Evolutionary conservation across 2,113 vertebrate genomes (phyloP).

Genomic region (Dendropsophus ebraccatus): DNA sequence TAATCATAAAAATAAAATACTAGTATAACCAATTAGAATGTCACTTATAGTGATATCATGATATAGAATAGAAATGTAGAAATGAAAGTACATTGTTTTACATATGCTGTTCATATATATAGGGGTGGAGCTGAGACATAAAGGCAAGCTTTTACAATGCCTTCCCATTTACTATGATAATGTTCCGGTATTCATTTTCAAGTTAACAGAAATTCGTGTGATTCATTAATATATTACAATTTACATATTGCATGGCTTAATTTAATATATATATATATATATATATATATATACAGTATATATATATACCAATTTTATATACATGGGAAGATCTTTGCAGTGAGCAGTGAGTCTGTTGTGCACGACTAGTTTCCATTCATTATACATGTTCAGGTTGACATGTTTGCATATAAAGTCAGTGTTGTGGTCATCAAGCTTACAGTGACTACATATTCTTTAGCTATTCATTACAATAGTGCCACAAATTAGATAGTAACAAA

Average conservation of each 20-base stretch:
- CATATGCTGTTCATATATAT: neutral
- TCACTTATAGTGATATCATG: neutral
- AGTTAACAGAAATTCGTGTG: neutral
- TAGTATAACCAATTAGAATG: neutral
- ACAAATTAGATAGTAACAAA: slow-evolving; percentile 23
- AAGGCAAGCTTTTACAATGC: neutral
- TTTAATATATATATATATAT: neutral
- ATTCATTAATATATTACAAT: neutral
- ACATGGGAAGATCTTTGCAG: neutral
- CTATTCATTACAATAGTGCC: neutral
- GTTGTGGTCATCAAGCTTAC: neutral
- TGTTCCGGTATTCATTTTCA: neutral
- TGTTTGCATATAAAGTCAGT: neutral
- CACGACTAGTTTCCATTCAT: neutral
- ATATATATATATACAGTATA: neutral
- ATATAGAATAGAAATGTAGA: neutral
- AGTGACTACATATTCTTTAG: neutral
- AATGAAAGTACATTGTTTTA: neutral
- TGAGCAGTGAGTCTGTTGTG: neutral
- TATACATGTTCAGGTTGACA: neutral
- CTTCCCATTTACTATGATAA: neutral
- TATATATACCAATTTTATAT: neutral
- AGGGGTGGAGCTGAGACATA: neutral
- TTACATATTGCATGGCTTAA: neutral
- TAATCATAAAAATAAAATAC: neutral